These are phyloP conservation scores for Sebastes iracundus DNA, from an alignment of 2,797 vertebrate species.

Conservation along the genomic window DNA sequence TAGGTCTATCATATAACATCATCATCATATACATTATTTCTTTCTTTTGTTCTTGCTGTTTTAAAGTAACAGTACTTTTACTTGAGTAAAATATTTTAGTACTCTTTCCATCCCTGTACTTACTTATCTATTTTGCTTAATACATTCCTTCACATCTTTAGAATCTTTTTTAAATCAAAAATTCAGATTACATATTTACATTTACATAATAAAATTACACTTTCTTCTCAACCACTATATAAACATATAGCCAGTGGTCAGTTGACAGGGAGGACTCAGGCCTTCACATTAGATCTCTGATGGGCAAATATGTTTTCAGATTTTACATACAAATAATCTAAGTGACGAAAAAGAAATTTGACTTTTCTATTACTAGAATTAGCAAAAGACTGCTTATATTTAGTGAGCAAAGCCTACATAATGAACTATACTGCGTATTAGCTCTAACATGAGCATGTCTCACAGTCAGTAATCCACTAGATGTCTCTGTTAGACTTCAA, in stretches of 20 bases:
- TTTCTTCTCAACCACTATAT: neutral
- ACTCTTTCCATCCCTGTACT: too few species aligned
- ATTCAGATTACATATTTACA: too few species aligned
- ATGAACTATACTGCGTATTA: neutral
- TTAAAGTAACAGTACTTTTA: too few species aligned
- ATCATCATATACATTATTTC: too few species aligned
- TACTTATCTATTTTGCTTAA: too few species aligned
- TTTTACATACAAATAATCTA: neutral
- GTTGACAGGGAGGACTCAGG: neutral
- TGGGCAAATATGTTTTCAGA: neutral
- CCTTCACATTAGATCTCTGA: neutral
- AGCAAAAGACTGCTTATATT: neutral
- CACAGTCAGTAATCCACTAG: constrained; percentile 64
- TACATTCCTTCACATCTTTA: too few species aligned
- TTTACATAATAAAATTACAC: neutral
- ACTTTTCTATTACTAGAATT: neutral
- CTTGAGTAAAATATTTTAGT: too few species aligned
- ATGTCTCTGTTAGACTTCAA: constrained; percentile 71
- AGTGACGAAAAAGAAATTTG: neutral
- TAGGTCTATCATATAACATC: too few species aligned
- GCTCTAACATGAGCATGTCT: neutral
- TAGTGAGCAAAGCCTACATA: neutral
- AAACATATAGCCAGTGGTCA: neutral
- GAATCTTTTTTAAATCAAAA: too few species aligned
- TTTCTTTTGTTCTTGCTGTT: too few species aligned